These are phyloP conservation scores for Neosilurus mollespiculum DNA, from an alignment of 2,797 vertebrate genomes.

Conservation along the genomic window DNA sequence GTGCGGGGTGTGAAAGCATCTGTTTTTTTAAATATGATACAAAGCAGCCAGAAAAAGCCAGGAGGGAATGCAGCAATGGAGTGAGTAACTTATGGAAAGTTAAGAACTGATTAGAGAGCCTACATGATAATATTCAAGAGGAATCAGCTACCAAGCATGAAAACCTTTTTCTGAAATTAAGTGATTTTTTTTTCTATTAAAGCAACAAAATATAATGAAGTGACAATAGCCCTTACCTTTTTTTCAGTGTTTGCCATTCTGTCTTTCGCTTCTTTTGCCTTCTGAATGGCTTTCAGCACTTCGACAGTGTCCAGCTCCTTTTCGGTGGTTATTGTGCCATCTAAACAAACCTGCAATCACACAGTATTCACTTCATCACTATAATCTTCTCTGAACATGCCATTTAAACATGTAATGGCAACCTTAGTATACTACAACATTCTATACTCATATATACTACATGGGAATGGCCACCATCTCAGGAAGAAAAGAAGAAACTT, in stretches of 20 bases:
- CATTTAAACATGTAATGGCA: neutral
- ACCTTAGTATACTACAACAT: neutral
- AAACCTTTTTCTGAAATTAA: too few species aligned
- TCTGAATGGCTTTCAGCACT: conserved; percentile 97
- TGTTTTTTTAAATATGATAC: neutral
- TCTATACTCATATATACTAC: too few species aligned
- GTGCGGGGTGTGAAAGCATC: neutral
- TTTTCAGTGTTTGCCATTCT: conserved; percentile 83
- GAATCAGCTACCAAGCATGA: neutral
- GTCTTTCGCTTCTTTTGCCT: conserved; percentile 93
- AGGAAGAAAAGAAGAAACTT: neutral
- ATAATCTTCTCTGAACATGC: too few species aligned
- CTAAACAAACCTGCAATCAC: conserved; percentile 84
- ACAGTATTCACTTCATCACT: conserved; percentile 4
- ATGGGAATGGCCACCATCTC: too few species aligned
- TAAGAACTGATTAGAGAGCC: neutral
- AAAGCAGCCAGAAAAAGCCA: neutral
- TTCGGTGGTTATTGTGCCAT: conserved; percentile 82
- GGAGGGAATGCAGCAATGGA: neutral
- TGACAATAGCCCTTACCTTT: conserved; percentile 77
- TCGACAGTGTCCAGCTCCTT: conserved; percentile 97
- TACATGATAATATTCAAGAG: neutral
- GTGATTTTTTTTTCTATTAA: neutral
- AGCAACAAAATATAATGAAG: neutral
- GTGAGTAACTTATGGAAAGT: neutral